Percentiles rank a stretch among this genome's conserved stretches.
These are phyloP conservation scores for Gallinago jamesoni DNA, from an alignment of 2,113 vertebrate species.

Conservation along the genomic window DNA sequence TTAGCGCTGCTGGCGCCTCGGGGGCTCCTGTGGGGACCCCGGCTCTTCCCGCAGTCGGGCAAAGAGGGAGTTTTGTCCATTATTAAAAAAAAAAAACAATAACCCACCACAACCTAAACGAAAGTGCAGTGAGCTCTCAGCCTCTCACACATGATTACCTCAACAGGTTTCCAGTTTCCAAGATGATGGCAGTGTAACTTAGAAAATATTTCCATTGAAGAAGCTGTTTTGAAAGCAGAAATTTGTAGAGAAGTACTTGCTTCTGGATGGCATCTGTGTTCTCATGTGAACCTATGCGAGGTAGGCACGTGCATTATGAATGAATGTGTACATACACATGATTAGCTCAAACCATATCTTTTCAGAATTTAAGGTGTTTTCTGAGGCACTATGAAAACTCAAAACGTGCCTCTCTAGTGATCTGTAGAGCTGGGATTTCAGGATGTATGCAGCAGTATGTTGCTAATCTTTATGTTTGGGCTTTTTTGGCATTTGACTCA, in stretches of 20 bases:
- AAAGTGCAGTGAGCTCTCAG: background rate
- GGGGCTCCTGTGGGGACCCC: background rate
- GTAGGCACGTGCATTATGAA: background rate
- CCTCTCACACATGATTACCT: background rate
- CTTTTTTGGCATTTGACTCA: background rate
- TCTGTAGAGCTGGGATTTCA: background rate
- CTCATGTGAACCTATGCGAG: background rate
- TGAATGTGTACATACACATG: background rate
- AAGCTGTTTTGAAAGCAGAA: background rate
- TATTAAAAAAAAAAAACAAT: too few relatives aligned
- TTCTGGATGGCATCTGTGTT: background rate
- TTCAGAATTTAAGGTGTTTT: background rate
- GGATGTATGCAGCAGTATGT: background rate
- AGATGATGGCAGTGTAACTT: background rate
- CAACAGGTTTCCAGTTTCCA: slow-evolving; percentile 7
- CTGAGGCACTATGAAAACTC: background rate
- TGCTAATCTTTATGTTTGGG: background rate
- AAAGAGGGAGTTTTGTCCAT: background rate
- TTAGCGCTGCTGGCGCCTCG: accelerated
- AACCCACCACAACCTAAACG: background rate
- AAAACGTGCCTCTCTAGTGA: background rate
- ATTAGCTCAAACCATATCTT: background rate
- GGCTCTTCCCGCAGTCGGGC: background rate
- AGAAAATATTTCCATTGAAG: background rate
- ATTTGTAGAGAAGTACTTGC: background rate